Evolutionary conservation across 53 echinoderm and acorn worm genomes (phyloP), one percentile per base, ranked within the genome.

Genomic region (Mesocentrotus franciscanus): DNA sequence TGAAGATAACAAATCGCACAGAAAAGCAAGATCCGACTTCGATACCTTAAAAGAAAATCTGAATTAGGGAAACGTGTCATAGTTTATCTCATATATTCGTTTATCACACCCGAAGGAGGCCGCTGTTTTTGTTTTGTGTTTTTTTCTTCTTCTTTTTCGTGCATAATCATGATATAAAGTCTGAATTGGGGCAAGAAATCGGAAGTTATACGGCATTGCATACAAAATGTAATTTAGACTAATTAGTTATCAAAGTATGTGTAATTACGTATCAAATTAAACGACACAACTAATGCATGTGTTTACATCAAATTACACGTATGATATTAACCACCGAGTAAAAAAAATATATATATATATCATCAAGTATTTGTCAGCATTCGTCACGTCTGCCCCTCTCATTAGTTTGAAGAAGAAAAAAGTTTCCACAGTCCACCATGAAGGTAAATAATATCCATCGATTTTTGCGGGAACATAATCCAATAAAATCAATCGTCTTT

Each of bases 401-500:
- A 42, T 39, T 74, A 20, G 29, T 32, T 33, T 33, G 22, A 36
- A 39, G 49, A 49, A 49, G 49, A 49, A 49, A 39, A 81, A 42
- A 8, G 42, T 81, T 18, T 22, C 5, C 7, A 36, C 81, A 39
- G 8, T 20, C 42, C 81, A 18, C 81, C 81, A 81, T 20, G 42
- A 42, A 81, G 3, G 36, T 36, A 36, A 49, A 49, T 42, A 81
- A 81, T 81, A 42, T 20, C 20, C 42, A 81, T 81, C 42, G 81
- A 81, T 81, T 42, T 81, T 13, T 3, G 20, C 17, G 16, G 42
- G 8, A 36, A 81, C 36, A 39, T 81, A 81, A 81, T 42, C 81
- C 81, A 81, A 81, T 79, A 79, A 79, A 79, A 79, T 81, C 81
- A 81, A 49, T 42, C 42, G 42, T 81, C 36, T 81, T 36, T 9